These are phyloP conservation scores for Osmoderma eremita DNA, from an alignment of 2,888 invertebrate species.

Conservation along the genomic window DNA sequence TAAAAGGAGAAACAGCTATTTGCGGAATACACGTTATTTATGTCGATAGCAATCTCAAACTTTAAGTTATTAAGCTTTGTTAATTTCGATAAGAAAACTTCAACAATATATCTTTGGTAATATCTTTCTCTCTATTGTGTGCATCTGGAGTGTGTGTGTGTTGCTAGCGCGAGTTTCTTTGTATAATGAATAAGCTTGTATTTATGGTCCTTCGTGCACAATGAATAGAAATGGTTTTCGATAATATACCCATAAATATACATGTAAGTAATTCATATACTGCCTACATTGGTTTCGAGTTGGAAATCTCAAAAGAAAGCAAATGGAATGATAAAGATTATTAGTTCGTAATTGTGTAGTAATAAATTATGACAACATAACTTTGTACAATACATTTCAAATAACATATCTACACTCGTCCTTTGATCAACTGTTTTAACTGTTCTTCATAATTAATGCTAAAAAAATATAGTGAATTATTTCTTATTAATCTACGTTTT, in stretches of 20 bases:
- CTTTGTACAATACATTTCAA: too few species aligned
- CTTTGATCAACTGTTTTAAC: too few species aligned
- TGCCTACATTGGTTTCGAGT: too few species aligned
- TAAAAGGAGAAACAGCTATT: slow-evolving; percentile 44
- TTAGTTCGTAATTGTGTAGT: too few species aligned
- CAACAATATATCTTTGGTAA: slow-evolving; percentile 46
- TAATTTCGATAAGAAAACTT: slow-evolving; percentile 50
- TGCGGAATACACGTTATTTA: slow-evolving; percentile 48
- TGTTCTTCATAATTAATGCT: too few species aligned
- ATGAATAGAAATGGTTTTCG: slow-evolving; percentile 36
- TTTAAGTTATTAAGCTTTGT: slow-evolving; percentile 47
- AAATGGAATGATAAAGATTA: too few species aligned
- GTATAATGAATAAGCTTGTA: slow-evolving; percentile 31
- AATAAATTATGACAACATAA: too few species aligned
- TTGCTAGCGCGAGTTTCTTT: slow-evolving; percentile 17
- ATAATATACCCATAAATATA: slow-evolving; percentile 7
- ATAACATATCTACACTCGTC: too few species aligned
- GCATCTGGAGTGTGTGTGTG: slow-evolving; percentile 7
- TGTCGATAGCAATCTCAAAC: slow-evolving; percentile 40
- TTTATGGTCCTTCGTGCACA: slow-evolving; percentile 26
- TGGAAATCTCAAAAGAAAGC: too few species aligned
- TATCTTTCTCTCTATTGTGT: slow-evolving; percentile 44
- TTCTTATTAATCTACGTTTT: too few species aligned
- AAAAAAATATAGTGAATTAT: too few species aligned
- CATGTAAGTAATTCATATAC: slow-evolving; percentile 24